Base-by-base conservation (phyloP, 92 coral and sea anemone genomes). In the Siderastrea radians region DNA sequence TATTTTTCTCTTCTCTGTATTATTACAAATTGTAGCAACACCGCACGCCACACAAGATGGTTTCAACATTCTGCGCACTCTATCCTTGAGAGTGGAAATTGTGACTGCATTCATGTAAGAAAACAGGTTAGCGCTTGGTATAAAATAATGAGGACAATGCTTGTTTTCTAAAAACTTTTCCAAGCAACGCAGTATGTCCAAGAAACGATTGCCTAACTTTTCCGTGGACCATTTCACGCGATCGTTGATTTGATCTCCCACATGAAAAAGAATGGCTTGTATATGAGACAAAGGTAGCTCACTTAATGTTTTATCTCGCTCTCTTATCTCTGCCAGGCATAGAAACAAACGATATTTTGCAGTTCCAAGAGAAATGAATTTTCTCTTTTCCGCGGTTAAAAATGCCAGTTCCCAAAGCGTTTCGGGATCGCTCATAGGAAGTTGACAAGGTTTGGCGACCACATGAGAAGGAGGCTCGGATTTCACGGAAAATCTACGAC, bases 351-450 rank as follows among this genome's bases (percentile, higher is more conserved):
- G 91, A 11, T 86, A 84, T 80, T 96, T 98, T 12, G 88, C 76
- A 2, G 68, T 90, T 1, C 88, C 87, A 2, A 97, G 69, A 46
- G 92, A 91, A n/a, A 92, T 84, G 11, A 94, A 78, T 60, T 91
- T 92, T 70, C 80, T 94, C 69, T 94, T 94, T 74, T 97, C 99
- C 3, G 93, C 96, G 46, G 87, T 83, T 14, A 81, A 77, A 77
- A 95, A 97, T 9, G 96, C 94, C 75, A 96, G 84, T 86, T 91
- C 78, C 99, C 99, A 97, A 4, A 97, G 90, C 12, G 94, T 94
- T 68, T 91, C 98, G 59, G 98, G 98, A 84, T 97, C 96, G 83
- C 98, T 97, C 60, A 91, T 78, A 4, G 98, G 98, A 26, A 85
- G 68, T 12, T 73, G 84, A 45, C 94, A 95, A 62, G 98, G 90